Percentiles rank a stretch among this genome's conserved stretches.
These are phyloP conservation scores for Gouania willdenowi DNA, from an alignment of 2,797 vertebrate species.

Conservation along the genomic window DNA sequence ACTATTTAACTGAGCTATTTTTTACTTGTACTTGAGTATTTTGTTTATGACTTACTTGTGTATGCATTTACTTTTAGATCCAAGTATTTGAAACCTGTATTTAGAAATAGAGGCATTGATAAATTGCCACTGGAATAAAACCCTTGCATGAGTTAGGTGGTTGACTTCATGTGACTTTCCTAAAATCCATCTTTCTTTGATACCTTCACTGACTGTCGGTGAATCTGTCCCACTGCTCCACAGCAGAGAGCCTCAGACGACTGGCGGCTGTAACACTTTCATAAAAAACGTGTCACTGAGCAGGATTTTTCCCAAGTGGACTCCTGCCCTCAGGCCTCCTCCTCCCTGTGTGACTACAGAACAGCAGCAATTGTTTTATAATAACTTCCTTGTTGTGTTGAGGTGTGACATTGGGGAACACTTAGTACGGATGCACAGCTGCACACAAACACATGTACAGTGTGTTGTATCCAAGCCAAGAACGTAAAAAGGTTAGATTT, in stretches of 20 bases:
- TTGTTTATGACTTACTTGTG: no score
- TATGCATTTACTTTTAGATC: no score
- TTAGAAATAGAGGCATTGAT: no score
- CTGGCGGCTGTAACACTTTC: constrained; percentile 37
- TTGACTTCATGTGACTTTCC: background rate
- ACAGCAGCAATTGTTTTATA: constrained; percentile 59
- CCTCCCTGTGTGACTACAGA: constrained; percentile 30
- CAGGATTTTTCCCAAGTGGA: constrained; percentile 28
- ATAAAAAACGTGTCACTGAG: constrained; percentile 53
- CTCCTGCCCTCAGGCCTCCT: constrained; percentile 39
- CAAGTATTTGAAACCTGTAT: no score
- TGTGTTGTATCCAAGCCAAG: no score
- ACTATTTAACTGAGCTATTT: no score
- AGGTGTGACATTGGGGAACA: constrained; percentile 34
- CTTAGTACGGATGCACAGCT: constrained; percentile 29
- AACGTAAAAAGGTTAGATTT: no score
- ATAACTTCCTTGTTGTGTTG: constrained; percentile 53
- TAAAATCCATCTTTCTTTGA: constrained; percentile 1
- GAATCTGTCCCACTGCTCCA: constrained; percentile 22
- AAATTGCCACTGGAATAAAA: no score
- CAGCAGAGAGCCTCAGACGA: constrained; percentile 21
- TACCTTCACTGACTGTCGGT: constrained; percentile 7
- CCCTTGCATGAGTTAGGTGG: no score
- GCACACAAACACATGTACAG: no score
- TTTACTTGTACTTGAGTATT: no score